These are phyloP conservation scores for Myotis yumanensis DNA, from an alignment of 2,113 vertebrate species.

Conservation along the genomic window DNA sequence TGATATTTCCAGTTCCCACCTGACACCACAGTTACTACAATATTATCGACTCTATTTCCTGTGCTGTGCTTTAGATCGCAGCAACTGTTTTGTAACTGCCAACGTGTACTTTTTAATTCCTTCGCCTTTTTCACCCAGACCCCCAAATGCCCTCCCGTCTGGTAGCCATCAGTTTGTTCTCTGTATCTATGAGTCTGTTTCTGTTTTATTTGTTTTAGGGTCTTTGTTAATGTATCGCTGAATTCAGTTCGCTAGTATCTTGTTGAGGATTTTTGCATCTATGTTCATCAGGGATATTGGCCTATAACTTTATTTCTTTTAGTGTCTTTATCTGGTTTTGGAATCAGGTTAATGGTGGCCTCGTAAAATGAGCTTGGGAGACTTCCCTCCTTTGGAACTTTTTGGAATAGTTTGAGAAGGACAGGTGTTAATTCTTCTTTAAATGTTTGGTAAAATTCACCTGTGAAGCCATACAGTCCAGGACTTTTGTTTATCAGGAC, in stretches of 20 bases:
- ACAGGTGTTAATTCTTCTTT: background rate
- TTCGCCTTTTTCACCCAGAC: background rate
- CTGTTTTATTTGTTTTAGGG: background rate
- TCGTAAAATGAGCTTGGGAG: background rate
- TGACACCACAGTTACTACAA: background rate
- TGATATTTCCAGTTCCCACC: background rate
- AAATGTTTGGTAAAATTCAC: background rate
- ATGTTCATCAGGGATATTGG: background rate
- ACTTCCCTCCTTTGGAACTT: background rate
- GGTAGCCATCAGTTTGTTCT: background rate
- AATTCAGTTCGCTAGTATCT: background rate
- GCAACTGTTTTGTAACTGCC: background rate
- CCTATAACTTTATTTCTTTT: background rate
- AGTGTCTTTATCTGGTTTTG: background rate
- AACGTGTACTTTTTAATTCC: background rate
- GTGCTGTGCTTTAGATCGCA: background rate
- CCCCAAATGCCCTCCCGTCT: background rate
- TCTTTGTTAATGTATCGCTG: background rate
- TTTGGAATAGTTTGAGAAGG: background rate
- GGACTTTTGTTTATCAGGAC: background rate
- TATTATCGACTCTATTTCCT: background rate
- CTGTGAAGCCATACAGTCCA: background rate
- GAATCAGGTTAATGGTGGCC: background rate
- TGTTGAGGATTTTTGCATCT: background rate
- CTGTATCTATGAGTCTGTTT: background rate